These are phyloP conservation scores for Pseudolaguvia tuberculata DNA, from an alignment of 2,113 vertebrate species.

Conservation along the genomic window DNA sequence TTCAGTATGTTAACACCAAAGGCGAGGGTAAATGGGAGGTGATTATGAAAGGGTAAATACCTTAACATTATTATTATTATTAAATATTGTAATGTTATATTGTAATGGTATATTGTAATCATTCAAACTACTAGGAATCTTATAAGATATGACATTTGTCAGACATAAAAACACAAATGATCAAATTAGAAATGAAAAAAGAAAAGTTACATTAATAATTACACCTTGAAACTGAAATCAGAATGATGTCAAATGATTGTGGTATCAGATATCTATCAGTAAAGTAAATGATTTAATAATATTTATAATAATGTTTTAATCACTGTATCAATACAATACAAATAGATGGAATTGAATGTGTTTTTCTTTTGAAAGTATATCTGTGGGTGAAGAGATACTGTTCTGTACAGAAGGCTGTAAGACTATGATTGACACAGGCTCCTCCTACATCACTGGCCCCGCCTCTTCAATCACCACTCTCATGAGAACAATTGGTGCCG, in stretches of 20 bases:
- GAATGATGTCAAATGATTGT: background rate
- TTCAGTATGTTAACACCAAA: conserved; percentile 80
- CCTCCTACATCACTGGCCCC: conserved; percentile 88
- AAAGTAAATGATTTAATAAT: too few relatives aligned
- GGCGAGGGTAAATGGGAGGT: conserved; percentile 86
- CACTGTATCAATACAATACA: too few relatives aligned
- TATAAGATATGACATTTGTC: background rate
- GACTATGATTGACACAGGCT: conserved; percentile 84
- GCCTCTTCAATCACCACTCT: conserved; percentile 76
- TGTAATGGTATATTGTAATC: background rate
- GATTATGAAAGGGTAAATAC: conserved; percentile 83
- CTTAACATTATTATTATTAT: background rate
- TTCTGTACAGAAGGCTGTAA: conserved; percentile 84
- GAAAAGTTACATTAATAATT: background rate
- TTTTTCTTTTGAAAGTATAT: conserved; percentile 71
- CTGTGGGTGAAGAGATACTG: conserved; percentile 72
- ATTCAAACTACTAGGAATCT: background rate
- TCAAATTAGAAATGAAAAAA: too few relatives aligned
- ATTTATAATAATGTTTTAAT: too few relatives aligned
- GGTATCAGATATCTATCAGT: too few relatives aligned
- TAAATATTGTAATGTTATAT: too few relatives aligned
- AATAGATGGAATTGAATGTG: too few relatives aligned
- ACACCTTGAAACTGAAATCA: background rate
- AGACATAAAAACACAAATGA: background rate
- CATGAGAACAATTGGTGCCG: conserved; percentile 82